Evolutionary conservation across 2,888 invertebrate species (phyloP), one percentile per base, ranked within the genome.

Genomic region (Venustoraphidia nigricollis): DNA sequence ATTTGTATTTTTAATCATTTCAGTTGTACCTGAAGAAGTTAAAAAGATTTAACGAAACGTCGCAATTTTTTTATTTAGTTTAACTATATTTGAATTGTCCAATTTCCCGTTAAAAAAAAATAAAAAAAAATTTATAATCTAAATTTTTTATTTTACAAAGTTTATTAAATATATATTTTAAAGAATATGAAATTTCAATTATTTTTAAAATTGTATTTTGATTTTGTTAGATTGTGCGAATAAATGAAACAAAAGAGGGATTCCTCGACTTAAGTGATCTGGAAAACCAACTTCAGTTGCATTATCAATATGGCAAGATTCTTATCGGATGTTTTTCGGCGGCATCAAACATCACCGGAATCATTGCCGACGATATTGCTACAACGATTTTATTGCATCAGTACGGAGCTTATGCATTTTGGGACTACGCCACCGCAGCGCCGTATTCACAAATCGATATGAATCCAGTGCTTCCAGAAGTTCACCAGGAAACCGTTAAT

Each of bases 351-450:
- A 76, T 91, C n/a, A 90, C 91, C 1, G 93, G 93, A 8, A 81
- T 87, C n/a, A 61, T 91, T 36, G 78, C 82, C 40, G 89, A 91
- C 66, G 88, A 89, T 58, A 79, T 88, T 3, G 81, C 82, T 0
- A 82, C 92, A 9, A 89, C 90, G 0, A 67, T 83, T 11, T 68
- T 89, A 5, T 71, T 92, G 10, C 91, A 92, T 60, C 83, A 77
- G 60, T 83, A 87, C 60, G 84, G 84, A 9, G 91, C 89, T 0
- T 72, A 85, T 54, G 79, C 89, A 4, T 82, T 93, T 60, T 94
- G 92, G 91, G 92, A 93, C 64, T 92, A 86, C 61, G 89, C 90
- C 8, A 73, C 88, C 4, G 86, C 89, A 5, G 85, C 83, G 50
- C 88, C 92, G 0, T 85, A 83, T 58, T 73, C 83, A 0, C 70